These are phyloP conservation scores for Therioaphis trifolii DNA, from an alignment of 2,888 invertebrate species.

Conservation along the genomic window DNA sequence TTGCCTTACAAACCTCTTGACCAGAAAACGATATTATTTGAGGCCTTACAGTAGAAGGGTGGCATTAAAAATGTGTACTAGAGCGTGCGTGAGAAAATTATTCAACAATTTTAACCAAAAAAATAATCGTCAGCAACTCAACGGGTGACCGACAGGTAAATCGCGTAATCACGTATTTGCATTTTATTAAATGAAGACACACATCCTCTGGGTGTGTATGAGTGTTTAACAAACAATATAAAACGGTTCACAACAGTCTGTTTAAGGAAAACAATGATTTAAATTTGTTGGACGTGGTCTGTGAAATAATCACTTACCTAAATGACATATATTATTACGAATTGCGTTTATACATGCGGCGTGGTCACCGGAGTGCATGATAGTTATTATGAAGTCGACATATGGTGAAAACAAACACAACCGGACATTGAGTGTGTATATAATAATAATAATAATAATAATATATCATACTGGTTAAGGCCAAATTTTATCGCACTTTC, in stretches of 20 bases:
- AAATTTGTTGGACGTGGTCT: neutral
- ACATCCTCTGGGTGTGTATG: slow-evolving; percentile 34
- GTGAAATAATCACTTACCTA: slow-evolving; percentile 4
- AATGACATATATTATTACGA: neutral
- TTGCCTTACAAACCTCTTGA: neutral
- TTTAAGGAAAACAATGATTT: slow-evolving; percentile 31
- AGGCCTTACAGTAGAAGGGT: neutral
- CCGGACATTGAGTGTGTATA: slow-evolving; percentile 9
- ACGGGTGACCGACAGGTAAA: slow-evolving; percentile 4
- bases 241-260: slow-evolving; percentile 2
- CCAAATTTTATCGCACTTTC: slow-evolving; percentile 7
- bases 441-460: slow-evolving; percentile 13
- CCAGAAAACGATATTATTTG: too few species aligned
- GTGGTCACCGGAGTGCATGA: neutral
- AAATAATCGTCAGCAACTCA: neutral
- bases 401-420: slow-evolving; percentile 29
- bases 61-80: neutral
- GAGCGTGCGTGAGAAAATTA: neutral
- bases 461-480: neutral
- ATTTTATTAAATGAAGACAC: neutral
- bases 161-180: neutral
- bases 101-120: neutral
- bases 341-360: neutral
- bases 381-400: neutral
- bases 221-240: slow-evolving; percentile 17